These are phyloP conservation scores for Rhinichthys klamathensis DNA, from an alignment of 2,113 vertebrate species.

Conservation along the genomic window DNA sequence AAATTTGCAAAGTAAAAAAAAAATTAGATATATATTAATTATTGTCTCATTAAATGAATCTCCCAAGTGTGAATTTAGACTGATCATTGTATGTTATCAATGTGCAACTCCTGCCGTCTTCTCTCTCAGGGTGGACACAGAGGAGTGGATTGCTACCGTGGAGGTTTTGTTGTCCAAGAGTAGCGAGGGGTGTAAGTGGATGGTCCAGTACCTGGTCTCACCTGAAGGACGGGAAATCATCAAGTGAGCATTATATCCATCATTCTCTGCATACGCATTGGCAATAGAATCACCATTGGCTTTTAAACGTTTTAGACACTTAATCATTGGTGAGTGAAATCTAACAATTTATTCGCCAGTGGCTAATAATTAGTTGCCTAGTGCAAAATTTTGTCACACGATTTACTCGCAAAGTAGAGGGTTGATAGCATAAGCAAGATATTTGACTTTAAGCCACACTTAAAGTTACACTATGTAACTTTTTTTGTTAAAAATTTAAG, in stretches of 20 bases:
- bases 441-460: too few species aligned
- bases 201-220: conserved; percentile 91
- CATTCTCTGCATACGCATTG: not conserved
- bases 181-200: conserved; percentile 94
- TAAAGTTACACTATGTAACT: too few species aligned
- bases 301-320: not conserved
- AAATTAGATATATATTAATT: too few species aligned
- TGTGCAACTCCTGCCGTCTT: conserved; percentile 46
- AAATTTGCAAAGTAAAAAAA: too few species aligned
- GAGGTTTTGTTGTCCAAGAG: conserved; percentile 95
- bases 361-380: too few species aligned
- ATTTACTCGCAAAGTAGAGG: too few species aligned
- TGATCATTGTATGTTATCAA: not conserved
- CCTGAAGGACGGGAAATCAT: conserved; percentile 92
- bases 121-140: conserved; percentile 88
- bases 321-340: too few species aligned
- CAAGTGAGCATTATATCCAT: conserved; percentile 79
- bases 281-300: not conserved
- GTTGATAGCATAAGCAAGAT: too few species aligned
- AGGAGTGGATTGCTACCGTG: conserved; percentile 97
- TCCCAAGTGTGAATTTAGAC: not conserved
- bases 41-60: not conserved
- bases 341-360: too few species aligned
- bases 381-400: too few species aligned
- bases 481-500: too few species aligned